Evolutionary conservation across 92 coral and sea anemone genomes (phyloP).

Genomic region (Palythoa grandis): DNA sequence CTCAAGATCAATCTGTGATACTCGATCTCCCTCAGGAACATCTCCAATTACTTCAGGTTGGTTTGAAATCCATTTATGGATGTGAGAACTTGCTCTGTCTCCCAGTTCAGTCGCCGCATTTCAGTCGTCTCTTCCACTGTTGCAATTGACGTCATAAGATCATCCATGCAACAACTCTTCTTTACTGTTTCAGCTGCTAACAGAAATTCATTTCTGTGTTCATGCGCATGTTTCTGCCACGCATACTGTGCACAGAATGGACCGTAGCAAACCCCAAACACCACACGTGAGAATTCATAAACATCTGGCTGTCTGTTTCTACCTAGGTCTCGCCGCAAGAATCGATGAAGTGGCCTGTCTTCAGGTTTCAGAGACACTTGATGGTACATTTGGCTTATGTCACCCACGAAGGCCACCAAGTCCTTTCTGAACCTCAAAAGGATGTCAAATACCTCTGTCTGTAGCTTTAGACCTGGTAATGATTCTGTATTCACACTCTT

Average conservation of each 20-base stretch:
- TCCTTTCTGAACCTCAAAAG: neutral
- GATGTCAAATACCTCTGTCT: neutral
- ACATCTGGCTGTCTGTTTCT: too few relatives aligned
- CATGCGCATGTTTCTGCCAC: slow-evolving; percentile 39
- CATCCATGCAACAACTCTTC: neutral
- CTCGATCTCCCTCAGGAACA: neutral
- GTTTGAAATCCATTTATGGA: slow-evolving; percentile 3
- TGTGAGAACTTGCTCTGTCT: slow-evolving; percentile 15
- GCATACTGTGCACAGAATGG: slow-evolving; percentile 63
- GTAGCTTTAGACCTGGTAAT: neutral
- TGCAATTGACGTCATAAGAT: neutral
- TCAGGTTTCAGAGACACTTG: neutral
- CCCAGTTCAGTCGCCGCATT: neutral
- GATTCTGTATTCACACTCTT: neutral
- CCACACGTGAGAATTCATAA: too few relatives aligned
- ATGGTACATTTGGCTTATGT: neutral
- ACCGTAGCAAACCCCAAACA: slow-evolving; percentile 34
- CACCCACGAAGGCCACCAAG: neutral
- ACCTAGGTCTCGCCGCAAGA: too few relatives aligned
- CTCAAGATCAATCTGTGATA: neutral
- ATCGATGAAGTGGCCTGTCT: slow-evolving; percentile 29
- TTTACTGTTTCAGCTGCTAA: slow-evolving; percentile 40
- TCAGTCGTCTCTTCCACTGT: neutral
- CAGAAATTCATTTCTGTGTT: neutral
- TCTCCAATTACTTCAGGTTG: neutral